Percentiles rank a stretch among this genome's conserved stretches.
Conservation (phyloP, 2,113 vertebrate genomes). For the human (Homo sapiens) region GRCh38 chr19:29219501-29220000, state of each 20-base stretch:
- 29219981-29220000: not conserved
- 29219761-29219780: not conserved
- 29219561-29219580: not conserved
- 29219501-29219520: not conserved
- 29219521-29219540: not conserved
- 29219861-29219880: not conserved
- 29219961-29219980: not conserved
- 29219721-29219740: not conserved
- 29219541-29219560: not conserved
- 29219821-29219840: not conserved
- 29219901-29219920: not conserved
- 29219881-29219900: not conserved
- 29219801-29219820: not conserved
- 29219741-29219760: conserved; percentile 1
- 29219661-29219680: not conserved
- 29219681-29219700: not conserved
- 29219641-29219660: not conserved
- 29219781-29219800: not conserved
- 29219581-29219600: not conserved
- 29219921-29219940: conserved; percentile 42
- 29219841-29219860: not conserved
- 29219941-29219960: not conserved
- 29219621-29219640: not conserved
- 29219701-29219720: not conserved
- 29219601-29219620: not conserved